phyloP scores from a whole-genome alignment of 2,797 vertebrate species.

The Fundulus diaphanus region DNA sequence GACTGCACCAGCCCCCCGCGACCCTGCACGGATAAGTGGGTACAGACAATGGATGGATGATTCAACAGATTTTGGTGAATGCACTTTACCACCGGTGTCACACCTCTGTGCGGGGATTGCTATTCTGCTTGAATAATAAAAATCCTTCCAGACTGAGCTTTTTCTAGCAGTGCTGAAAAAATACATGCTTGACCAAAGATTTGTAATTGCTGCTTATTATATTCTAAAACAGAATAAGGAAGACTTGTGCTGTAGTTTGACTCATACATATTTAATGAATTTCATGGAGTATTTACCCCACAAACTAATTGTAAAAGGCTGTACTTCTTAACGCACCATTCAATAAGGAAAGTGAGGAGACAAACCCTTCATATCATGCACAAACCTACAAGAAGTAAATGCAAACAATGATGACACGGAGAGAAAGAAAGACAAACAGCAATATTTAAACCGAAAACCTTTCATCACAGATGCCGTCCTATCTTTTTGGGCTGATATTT shows the following conservation, averaged over 20 bases:
- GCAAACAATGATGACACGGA: neutral
- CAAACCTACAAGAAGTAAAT: slow-evolving; percentile 4
- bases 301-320: slow-evolving; percentile 10
- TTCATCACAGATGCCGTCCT: slow-evolving; percentile 2
- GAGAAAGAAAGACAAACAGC: neutral
- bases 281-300: slow-evolving; percentile 15
- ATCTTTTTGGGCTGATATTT: slow-evolving; percentile 13
- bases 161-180: slow-evolving; percentile 1
- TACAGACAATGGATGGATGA: too few species aligned
- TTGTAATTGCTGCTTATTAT: slow-evolving; percentile 5
- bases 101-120: neutral
- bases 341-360: slow-evolving; percentile 2
- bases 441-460: slow-evolving; percentile 6
- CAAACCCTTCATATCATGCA: slow-evolving; percentile 7
- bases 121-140: neutral
- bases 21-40: too few species aligned
- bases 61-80: slow-evolving; percentile 17
- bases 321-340: neutral
- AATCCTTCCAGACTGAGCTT: slow-evolving; percentile 1
- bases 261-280: slow-evolving; percentile 40
- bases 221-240: slow-evolving; percentile 4
- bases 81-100: slow-evolving; percentile 21
- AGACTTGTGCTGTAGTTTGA: slow-evolving; percentile 22
- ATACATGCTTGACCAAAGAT: neutral
- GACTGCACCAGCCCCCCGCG: too few species aligned